Evolutionary conservation across 1,140 invertebrate species (phyloP), one percentile per base, ranked within the genome.

Genomic region (Carcinoscorpius rotundicauda): DNA sequence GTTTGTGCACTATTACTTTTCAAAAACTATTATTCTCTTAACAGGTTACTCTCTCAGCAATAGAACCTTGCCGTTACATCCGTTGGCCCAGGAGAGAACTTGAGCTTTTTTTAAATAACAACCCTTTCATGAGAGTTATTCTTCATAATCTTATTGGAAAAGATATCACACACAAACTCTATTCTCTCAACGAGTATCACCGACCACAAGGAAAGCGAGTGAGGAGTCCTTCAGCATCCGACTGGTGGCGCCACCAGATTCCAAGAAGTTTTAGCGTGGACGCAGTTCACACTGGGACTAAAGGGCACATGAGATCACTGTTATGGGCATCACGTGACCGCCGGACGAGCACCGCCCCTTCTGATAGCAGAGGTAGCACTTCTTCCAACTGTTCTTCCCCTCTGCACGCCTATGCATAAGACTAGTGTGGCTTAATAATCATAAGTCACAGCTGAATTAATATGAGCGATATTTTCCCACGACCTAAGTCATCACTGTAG

Each of bases 151-250:
- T 92, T 64, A 87, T 91, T 75, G 88, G 85, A 55, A 89, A 90
- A 77, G 88, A 92, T 74, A 88, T 92, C 72, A 90, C 88, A 3
- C 84, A 87, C 70, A 91, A 92, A 76, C 77, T 91, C 68, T 91
- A 91, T 73, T 87, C 86, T 55, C 80, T 89, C 62, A 88, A 88
- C 73, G 87, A 90, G 73, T 82, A 85, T 67, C 76, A 70, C 52
- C 56, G 67, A 11, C 60, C 53, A 51, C 57, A 56, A 48, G 59
- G 8, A n/a, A 51, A 64, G 0, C 10, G 48, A 8, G 52, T 50
- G 58, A 49, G 48, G n/a, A 64, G 61, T 3, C 49, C 62, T 4
- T 65, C 65, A 0, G 62, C 61, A 3, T 52, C 65, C 8, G 65
- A 69, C 4, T 70, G 69, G 58, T 67, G 67, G 65, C 52, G 64